These are phyloP conservation scores for Lepus timidus DNA, from an alignment of 2,113 vertebrate species.

Conservation along the genomic window DNA sequence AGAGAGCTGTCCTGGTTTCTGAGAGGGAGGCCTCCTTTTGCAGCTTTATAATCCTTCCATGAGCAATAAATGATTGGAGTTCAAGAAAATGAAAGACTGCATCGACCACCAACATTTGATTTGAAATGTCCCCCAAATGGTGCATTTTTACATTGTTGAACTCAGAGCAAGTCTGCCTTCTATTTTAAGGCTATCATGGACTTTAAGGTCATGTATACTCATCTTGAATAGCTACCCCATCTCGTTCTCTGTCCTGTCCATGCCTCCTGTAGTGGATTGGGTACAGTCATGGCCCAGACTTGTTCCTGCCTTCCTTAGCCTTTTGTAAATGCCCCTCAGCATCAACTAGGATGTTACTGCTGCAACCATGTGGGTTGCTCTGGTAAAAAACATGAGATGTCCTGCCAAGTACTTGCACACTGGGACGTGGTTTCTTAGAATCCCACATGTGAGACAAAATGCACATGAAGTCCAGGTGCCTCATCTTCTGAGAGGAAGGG, in stretches of 20 bases:
- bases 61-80: slow-evolving; percentile 69
- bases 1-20: slow-evolving; percentile 75
- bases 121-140: slow-evolving; percentile 44
- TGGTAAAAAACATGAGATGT: neutral
- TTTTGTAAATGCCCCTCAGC: neutral
- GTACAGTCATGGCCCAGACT: neutral
- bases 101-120: neutral
- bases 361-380: neutral
- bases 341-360: neutral
- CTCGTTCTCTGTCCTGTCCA: neutral
- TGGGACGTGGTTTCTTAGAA: neutral
- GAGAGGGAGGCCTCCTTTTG: slow-evolving; percentile 69
- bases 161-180: neutral
- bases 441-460: neutral
- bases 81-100: slow-evolving; percentile 39
- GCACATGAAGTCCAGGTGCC: neutral
- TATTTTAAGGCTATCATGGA: neutral
- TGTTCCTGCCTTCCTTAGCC: neutral
- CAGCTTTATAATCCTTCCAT: slow-evolving; percentile 74
- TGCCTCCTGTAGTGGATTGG: neutral
- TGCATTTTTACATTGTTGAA: slow-evolving; percentile 47
- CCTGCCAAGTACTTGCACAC: neutral
- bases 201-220: neutral
- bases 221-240: neutral
- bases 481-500: neutral